Conservation (phyloP, 2,888 invertebrate species). For the Chrysomela aeneicollis region DNA sequence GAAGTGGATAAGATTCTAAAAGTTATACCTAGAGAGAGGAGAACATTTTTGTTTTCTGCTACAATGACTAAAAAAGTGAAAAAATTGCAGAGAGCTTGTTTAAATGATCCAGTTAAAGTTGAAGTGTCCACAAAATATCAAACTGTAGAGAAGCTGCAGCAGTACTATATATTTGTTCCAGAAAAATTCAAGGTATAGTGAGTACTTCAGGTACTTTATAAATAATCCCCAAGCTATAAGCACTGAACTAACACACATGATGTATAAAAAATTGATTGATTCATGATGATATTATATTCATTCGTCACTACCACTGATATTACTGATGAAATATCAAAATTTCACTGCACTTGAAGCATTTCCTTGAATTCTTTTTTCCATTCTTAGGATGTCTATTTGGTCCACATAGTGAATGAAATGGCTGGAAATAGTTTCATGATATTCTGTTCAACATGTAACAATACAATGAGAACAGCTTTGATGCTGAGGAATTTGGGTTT, state of each 20-base stretch:
- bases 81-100: conserved; percentile 93
- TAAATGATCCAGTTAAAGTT: conserved; percentile 93
- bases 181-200: conserved; percentile 86
- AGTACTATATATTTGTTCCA: conserved; percentile 95
- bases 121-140: conserved; percentile 97
- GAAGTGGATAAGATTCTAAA: conserved; percentile 96
- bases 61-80: conserved; percentile 99
- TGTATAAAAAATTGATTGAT: conserved; percentile 41
- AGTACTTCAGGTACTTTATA: neutral
- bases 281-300: conserved; percentile 36
- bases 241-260: conserved; percentile 27
- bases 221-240: neutral
- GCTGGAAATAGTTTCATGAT: conserved; percentile 97
- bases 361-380: neutral
- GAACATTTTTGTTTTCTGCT: conserved; percentile 95
- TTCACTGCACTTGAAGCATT: neutral
- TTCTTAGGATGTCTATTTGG: conserved; percentile 90
- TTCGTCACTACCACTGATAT: conserved; percentile 56
- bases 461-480: conserved; percentile 87
- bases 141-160: conserved; percentile 95
- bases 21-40: conserved; percentile 88
- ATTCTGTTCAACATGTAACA: conserved; percentile 95
- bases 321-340: conserved; percentile 5
- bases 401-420: conserved; percentile 93
- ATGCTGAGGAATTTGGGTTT: conserved; percentile 90